Percentiles rank a stretch among this genome's conserved stretches.
phyloP scores from a whole-genome alignment of 2,888 invertebrate genomes.

The Lycia hirtaria region DNA sequence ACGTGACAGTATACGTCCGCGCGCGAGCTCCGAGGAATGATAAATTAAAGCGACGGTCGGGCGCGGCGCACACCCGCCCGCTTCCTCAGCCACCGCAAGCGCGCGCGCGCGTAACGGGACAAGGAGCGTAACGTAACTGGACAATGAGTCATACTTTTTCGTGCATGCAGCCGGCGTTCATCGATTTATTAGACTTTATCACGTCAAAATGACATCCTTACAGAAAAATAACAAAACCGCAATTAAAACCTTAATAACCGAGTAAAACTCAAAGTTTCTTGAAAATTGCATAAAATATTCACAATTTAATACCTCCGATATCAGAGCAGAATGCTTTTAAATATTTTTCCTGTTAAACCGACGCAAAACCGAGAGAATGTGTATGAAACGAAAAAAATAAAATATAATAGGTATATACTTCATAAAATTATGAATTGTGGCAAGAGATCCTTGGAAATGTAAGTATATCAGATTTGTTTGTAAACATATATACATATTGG shows the following conservation, averaged over 20 bases:
- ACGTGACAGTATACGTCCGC: no score
- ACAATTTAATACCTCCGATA: not conserved
- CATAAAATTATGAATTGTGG: not conserved
- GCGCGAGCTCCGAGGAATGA: no score
- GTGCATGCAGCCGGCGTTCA: no score
- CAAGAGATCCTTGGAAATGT: not conserved
- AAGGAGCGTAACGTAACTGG: no score
- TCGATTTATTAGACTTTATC: no score
- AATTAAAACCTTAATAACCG: not conserved
- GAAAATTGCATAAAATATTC: conserved; percentile 9
- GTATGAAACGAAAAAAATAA: not conserved
- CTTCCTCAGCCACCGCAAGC: no score
- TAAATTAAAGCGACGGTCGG: no score
- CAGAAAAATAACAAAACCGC: not conserved
- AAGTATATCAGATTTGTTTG: not conserved
- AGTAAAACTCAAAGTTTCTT: not conserved
- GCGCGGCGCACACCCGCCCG: no score
- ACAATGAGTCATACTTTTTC: no score
- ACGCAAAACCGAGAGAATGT: not conserved
- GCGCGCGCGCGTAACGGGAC: no score
- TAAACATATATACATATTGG: not conserved
- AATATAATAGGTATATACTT: not conserved
- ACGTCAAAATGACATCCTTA: no score
- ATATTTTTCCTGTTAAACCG: conserved; percentile 16
- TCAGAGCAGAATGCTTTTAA: conserved; percentile 15